Base-by-base conservation (phyloP, 1,140 invertebrate species). In the Lepidostoma basale region DNA sequence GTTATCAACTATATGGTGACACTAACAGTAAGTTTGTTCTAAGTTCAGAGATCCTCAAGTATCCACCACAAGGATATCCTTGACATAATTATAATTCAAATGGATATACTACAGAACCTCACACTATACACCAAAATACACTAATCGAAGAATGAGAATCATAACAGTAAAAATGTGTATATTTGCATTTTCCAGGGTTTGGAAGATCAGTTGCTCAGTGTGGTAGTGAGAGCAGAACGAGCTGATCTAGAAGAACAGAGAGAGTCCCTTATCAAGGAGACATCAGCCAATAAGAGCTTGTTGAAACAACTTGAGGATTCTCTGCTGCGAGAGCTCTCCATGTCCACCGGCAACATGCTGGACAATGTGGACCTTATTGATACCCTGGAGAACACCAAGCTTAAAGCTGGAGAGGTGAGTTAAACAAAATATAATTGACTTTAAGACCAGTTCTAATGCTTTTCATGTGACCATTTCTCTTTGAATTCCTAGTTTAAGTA, bases 1-100 rank as follows among this genome's bases (percentile, higher is more conserved):
- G 91, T 97, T 12, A 96, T 97, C 56, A 97, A 97, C 80, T 97
- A 94, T 74, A 94, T 90, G 25, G 92, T 96, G 0, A 96, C 94
- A 2, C 81, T 90, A 26, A 87, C 86, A 69, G 89, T 90, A 78
- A 75, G 78, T 77, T 1, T 45, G 8, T 18, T 45, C n/a, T 36
- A n/a, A n/a, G n/a, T n/a, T n/a, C n/a, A n/a, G n/a, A n/a, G n/a
- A 68, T 65, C 30, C 47, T 60, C 23, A n/a, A n/a, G n/a, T n/a
- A n/a, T n/a, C n/a, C n/a, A n/a, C n/a, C n/a, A n/a, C n/a, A n/a
- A n/a, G n/a, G n/a, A n/a, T n/a, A n/a, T n/a, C n/a, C n/a, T n/a
- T n/a, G n/a, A n/a, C n/a, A n/a, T n/a, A n/a, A n/a, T n/a, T n/a
- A n/a, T n/a, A n/a, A n/a, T n/a, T n/a, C n/a, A n/a, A n/a, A n/a